Conservation (phyloP, 1,140 invertebrate genomes). For the Habropoda laboriosa region DNA sequence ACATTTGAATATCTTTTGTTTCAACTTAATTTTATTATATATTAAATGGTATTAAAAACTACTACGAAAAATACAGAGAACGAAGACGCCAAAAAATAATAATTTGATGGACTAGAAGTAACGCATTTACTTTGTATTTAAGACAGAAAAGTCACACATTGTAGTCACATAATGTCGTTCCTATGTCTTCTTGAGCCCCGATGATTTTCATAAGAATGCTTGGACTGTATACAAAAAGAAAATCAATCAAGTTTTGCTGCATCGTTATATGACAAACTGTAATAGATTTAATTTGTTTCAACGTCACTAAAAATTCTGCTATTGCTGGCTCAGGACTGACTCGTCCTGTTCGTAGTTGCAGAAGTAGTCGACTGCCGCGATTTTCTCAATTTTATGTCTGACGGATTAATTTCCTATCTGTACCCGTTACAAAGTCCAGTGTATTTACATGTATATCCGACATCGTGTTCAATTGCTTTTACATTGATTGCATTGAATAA, state of each 20-base stretch:
- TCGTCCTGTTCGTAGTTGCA: conserved; percentile 25
- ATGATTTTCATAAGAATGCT: conserved; percentile 13
- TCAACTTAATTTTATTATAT: background rate
- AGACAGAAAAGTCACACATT: conserved; percentile 15
- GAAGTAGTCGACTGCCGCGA: conserved; percentile 8
- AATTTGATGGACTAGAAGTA: conserved; percentile 50
- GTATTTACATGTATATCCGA: background rate
- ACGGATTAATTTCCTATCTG: conserved; percentile 4
- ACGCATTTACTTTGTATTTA: conserved; percentile 41
- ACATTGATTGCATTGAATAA: background rate
- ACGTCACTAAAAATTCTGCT: conserved; percentile 16
- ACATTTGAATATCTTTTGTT: background rate
- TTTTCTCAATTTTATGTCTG: conserved; percentile 12
- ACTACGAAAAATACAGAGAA: background rate
- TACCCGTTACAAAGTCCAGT: conserved; percentile 15
- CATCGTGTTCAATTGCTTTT: background rate
- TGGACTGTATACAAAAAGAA: background rate
- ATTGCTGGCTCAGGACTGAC: conserved; percentile 46
- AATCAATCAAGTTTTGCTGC: conserved; percentile 15
- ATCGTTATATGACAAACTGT: conserved; percentile 16
- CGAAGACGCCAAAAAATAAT: conserved; percentile 1
- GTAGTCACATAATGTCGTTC: conserved; percentile 36
- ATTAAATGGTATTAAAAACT: background rate
- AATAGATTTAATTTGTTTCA: background rate
- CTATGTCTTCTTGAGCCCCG: conserved; percentile 31